Base-by-base conservation (phyloP, 2,113 vertebrate species). In the Pontoporia blainvillei region DNA sequence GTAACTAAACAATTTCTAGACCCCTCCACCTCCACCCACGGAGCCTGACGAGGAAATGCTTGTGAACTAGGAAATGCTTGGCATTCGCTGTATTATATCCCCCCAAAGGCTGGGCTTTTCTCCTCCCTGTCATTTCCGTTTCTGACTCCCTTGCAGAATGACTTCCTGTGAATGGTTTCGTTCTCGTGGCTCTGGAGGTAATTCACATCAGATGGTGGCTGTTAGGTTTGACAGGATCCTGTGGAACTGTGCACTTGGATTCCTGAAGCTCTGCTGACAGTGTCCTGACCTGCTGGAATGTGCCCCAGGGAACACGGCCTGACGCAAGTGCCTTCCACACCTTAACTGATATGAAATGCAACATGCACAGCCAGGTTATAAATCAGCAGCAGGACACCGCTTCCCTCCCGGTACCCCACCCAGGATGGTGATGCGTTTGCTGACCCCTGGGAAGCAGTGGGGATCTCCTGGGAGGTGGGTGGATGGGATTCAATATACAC, bases 251-350 rank as follows among this genome's bases (percentile, higher is more conserved):
- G 64, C 59, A 4, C 59, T 36, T 90, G 85, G 84, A 73, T 87
- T 85, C 90, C 93, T n/a, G 66, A 90, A 66, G 88, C 76, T 91
- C 62, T 44, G 64, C 59, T 93, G 44, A 5, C 79, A 27, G 86
- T 34, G 89, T 83, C 72, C 91, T 96, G 96, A 96, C 96, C 93
- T 79, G 14, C 84, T 54, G 61, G 91, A 91, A 95, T 1, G 31
- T 10, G 27, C 72, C 76, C n/a, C n/a, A 67, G 67, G 46, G 61
- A 20, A n/a, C 31, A 6, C 78, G 41, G 61, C 76, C 75, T 93
- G 66, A 96, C 85, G 89, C 17, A 83, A 62, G 91, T 91, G 84
- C 72, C 67, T 91, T 88, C 82, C 64, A 62, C 75, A 87, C 79
- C 85, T 69, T 29, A 44, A 76, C 85, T 86, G 75, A 64, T 93